Evolutionary conservation across 1,140 invertebrate genomes (phyloP).

Genomic region (Lepidurus apus): DNA sequence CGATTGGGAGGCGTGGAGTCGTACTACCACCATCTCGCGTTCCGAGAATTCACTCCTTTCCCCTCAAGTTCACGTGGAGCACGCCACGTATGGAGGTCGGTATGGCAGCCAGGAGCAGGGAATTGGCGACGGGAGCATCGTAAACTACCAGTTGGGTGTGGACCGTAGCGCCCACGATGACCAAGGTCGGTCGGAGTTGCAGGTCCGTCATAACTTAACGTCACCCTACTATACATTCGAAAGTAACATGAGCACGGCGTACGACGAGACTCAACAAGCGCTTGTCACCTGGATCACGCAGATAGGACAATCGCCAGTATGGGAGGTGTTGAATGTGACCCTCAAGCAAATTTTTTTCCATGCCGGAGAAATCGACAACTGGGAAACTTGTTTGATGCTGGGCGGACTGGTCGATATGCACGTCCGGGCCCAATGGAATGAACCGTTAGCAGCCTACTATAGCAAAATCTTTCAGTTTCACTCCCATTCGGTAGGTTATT

Average conservation of each 20-base stretch:
- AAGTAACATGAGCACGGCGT: not conserved
- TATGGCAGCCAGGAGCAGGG: not conserved
- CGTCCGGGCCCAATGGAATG: not conserved
- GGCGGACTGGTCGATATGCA: not conserved
- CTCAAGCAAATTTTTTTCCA: not conserved
- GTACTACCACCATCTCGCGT: not conserved
- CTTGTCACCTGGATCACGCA: conserved; percentile 13
- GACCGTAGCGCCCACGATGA: not conserved
- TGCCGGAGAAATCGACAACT: not conserved
- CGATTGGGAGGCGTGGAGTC: not conserved
- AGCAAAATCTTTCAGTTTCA: not conserved
- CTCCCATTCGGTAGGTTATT: not conserved
- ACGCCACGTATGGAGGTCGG: not conserved
- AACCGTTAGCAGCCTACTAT: conserved; percentile 5
- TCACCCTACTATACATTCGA: not conserved
- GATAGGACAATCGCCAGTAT: not conserved
- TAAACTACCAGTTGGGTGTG: not conserved
- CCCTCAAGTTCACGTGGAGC: not conserved
- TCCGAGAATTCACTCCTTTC: not conserved
- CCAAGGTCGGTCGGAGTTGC: not conserved
- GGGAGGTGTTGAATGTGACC: conserved; percentile 17
- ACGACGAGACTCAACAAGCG: not conserved
- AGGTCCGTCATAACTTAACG: conserved; percentile 8
- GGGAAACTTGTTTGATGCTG: not conserved
- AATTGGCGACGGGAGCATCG: not conserved